Conservation (phyloP, 92 coral and sea anemone species). For the Desmophyllum pertusum region DNA sequence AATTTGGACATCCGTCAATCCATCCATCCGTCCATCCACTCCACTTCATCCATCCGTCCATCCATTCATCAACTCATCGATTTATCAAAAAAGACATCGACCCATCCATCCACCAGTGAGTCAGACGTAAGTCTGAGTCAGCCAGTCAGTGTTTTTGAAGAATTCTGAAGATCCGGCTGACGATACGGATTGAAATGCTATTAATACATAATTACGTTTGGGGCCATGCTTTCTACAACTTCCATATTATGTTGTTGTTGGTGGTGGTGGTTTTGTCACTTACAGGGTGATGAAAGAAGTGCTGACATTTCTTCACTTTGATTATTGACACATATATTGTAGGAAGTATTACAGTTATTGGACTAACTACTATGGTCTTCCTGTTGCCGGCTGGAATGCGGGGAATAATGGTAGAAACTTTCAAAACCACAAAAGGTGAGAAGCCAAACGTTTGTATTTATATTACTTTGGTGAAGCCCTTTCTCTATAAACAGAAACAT, state of each 20-base stretch:
- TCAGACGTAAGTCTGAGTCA: neutral
- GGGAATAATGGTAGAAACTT: conserved; percentile 20
- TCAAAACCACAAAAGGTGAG: conserved; percentile 39
- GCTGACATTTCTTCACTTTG: neutral
- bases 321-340: neutral
- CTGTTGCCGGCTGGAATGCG: conserved; percentile 63
- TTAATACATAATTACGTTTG: too few relatives aligned
- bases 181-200: neutral
- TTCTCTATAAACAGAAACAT: too few relatives aligned
- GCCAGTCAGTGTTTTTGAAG: too few relatives aligned
- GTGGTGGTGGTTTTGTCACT: neutral
- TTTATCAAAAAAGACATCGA: too few relatives aligned
- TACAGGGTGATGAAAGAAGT: too few relatives aligned
- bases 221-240: too few relatives aligned
- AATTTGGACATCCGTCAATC: too few relatives aligned
- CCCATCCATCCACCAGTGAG: too few relatives aligned
- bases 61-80: too few relatives aligned
- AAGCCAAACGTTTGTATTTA: neutral
- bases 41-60: too few relatives aligned
- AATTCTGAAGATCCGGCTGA: too few relatives aligned
- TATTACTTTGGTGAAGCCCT: neutral
- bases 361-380: conserved; percentile 21
- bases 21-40: too few relatives aligned
- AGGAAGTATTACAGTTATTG: conserved; percentile 13
- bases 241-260: neutral